A percentile compares a stretch with the other conserved stretches of the same genome.
Evolutionary conservation across 2,888 invertebrate species (phyloP).

Genomic region (Parascotia fuliginaria): DNA sequence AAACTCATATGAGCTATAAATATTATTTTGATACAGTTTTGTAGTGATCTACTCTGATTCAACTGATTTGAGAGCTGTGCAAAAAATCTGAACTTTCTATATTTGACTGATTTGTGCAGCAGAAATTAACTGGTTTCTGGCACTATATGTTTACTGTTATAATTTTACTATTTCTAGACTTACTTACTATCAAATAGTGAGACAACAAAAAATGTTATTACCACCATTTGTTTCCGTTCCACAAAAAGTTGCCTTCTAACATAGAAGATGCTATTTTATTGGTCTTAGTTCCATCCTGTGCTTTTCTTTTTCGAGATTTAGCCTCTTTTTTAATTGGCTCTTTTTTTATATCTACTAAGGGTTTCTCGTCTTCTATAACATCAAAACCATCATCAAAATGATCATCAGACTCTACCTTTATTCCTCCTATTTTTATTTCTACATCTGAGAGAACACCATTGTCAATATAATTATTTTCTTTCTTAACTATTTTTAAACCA

Average conservation of each 20-base stretch:
- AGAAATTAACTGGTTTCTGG: too few relatives aligned
- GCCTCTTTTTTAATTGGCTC: conserved; percentile 35
- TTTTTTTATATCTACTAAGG: conserved; percentile 31
- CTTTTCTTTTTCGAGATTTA: conserved; percentile 28
- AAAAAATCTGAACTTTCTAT: too few relatives aligned
- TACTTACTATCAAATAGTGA: too few relatives aligned
- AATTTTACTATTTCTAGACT: too few relatives aligned
- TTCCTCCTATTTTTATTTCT: conserved; percentile 46
- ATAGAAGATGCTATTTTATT: conserved; percentile 71
- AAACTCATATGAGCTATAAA: too few relatives aligned
- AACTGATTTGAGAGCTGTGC: too few relatives aligned
- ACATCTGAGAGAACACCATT: conserved; percentile 33
- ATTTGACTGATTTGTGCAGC: too few relatives aligned
- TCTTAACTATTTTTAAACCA: conserved; percentile 55
- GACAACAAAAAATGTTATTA: conserved; percentile 43
- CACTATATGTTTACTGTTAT: too few relatives aligned
- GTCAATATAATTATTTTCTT: conserved; percentile 44
- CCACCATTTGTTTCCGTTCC: conserved; percentile 78
- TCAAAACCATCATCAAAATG: conserved; percentile 40
- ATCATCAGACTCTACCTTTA: conserved; percentile 54
- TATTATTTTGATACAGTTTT: too few relatives aligned
- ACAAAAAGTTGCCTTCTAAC: conserved; percentile 72
- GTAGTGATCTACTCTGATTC: too few relatives aligned
- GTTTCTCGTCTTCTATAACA: conserved; percentile 46
- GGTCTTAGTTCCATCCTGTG: conserved; percentile 38